These are phyloP conservation scores for Macrocentrus cingulum DNA, from an alignment of 1,140 invertebrate genomes.

Conservation along the genomic window DNA sequence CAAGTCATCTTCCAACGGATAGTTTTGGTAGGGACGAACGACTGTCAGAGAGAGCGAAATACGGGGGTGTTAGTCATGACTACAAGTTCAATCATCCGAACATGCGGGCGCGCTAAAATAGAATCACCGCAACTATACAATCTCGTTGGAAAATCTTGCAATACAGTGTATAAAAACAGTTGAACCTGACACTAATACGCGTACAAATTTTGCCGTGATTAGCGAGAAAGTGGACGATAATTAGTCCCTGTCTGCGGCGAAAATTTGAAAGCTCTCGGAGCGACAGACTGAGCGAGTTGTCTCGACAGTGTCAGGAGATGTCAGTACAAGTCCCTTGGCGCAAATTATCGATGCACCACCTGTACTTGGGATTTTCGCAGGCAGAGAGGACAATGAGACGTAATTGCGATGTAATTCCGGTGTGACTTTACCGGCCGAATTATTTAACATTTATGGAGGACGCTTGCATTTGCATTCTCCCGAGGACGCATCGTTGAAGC, in stretches of 20 bases:
- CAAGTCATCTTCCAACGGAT: conserved; percentile 53
- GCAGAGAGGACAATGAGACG: background rate
- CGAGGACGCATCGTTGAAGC: conserved; percentile 29
- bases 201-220: no score
- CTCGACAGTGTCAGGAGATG: conserved; percentile 37
- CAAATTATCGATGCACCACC: conserved; percentile 34
- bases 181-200: no score
- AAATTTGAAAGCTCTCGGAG: conserved; percentile 40
- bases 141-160: background rate
- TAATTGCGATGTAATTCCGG: background rate
- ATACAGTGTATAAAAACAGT: no score
- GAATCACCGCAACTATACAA: no score
- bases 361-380: no score
- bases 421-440: background rate
- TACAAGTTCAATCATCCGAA: conserved; percentile 34
- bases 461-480: conserved; percentile 31
- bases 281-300: conserved; percentile 3
- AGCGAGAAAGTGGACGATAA: conserved; percentile 49
- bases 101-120: conserved; percentile 24
- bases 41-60: conserved; percentile 26
- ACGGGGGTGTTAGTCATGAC: conserved; percentile 39
- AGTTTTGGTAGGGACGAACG: conserved; percentile 16
- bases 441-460: conserved; percentile 12
- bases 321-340: conserved; percentile 33
- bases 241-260: conserved; percentile 34